A percentile compares a stretch with the other conserved stretches of the same genome.
These are phyloP conservation scores for Drosophila paulistorum DNA, from an alignment of 1,140 invertebrate species.

Conservation along the genomic window DNA sequence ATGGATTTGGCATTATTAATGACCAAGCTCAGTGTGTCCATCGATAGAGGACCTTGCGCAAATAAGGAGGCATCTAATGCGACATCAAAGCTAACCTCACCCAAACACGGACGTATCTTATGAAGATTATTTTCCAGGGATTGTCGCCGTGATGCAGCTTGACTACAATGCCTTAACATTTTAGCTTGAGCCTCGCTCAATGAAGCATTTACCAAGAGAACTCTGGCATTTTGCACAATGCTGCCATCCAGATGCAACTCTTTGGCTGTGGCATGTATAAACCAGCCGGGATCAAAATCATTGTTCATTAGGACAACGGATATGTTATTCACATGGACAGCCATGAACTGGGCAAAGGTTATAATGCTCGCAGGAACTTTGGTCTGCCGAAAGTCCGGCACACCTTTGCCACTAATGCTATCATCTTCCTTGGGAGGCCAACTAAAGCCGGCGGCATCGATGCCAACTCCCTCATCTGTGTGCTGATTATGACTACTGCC, in stretches of 20 bases:
- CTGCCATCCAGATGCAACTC: slow-evolving; percentile 91
- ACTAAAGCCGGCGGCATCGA: not conserved
- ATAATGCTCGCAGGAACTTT: slow-evolving; percentile 91
- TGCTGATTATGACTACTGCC: slow-evolving; percentile 28
- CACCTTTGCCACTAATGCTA: slow-evolving; percentile 54
- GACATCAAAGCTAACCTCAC: slow-evolving; percentile 89
- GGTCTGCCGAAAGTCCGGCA: slow-evolving; percentile 88
- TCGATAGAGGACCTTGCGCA: slow-evolving; percentile 89
- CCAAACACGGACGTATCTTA: slow-evolving; percentile 85
- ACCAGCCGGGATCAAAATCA: slow-evolving; percentile 87
- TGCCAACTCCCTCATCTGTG: slow-evolving; percentile 23
- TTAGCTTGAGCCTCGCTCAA: slow-evolving; percentile 85
- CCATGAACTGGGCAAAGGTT: slow-evolving; percentile 94
- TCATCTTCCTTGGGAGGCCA: slow-evolving; percentile 54
- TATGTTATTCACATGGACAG: slow-evolving; percentile 92
- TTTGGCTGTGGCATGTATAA: slow-evolving; percentile 89
- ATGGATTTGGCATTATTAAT: slow-evolving; percentile 88
- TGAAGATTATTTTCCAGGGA: slow-evolving; percentile 73
- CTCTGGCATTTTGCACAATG: slow-evolving; percentile 88
- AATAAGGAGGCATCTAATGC: slow-evolving; percentile 89
- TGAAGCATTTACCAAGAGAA: slow-evolving; percentile 88
- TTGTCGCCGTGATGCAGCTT: slow-evolving; percentile 55
- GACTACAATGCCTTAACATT: slow-evolving; percentile 82
- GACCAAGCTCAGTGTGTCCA: slow-evolving; percentile 90
- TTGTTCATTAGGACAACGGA: slow-evolving; percentile 88